Conservation (phyloP, 2,797 vertebrate species). For the Anabas testudineus region DNA sequence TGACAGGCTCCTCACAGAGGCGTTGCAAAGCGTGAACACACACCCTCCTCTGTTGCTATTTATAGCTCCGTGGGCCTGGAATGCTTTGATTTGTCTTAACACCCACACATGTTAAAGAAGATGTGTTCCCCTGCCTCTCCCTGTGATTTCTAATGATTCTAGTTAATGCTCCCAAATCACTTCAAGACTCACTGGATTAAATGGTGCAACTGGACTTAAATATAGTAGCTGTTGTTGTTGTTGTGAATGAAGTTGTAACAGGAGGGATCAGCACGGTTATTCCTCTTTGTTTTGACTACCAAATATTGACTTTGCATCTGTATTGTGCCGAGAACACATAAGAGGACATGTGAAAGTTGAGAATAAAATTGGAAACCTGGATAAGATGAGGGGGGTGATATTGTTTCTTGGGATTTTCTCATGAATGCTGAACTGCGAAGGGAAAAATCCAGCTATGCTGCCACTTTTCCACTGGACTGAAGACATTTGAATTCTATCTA, state of each 20-base stretch:
- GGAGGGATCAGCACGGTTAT: slow-evolving; percentile 49
- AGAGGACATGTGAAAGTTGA: slow-evolving; percentile 35
- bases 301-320: slow-evolving; percentile 51
- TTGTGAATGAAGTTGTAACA: slow-evolving; percentile 42
- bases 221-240: slow-evolving; percentile 19
- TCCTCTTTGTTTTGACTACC: slow-evolving; percentile 66
- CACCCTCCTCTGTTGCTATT: slow-evolving; percentile 78
- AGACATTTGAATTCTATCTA: slow-evolving; percentile 63
- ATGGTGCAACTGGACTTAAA: slow-evolving; percentile 1
- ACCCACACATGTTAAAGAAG: slow-evolving; percentile 63
- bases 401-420: slow-evolving; percentile 66
- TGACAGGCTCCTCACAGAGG: slow-evolving; percentile 65
- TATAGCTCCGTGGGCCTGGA: slow-evolving; percentile 70
- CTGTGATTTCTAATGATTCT: slow-evolving; percentile 58
- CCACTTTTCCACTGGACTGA: slow-evolving; percentile 74
- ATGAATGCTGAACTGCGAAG: slow-evolving; percentile 41
- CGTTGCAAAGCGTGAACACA: slow-evolving; percentile 67
- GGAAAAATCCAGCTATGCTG: slow-evolving; percentile 70
- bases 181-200: slow-evolving; percentile 25
- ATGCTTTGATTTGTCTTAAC: slow-evolving; percentile 77
- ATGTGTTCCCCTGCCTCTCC: slow-evolving; percentile 60
- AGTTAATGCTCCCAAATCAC: slow-evolving; percentile 40
- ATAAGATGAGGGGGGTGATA: slow-evolving; percentile 39
- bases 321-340: slow-evolving; percentile 46
- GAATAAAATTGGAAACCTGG: slow-evolving; percentile 66